Evolutionary conservation across 2,113 vertebrate species (phyloP), one percentile per base, ranked within the genome.

Genomic region (Asarcornis scutulata): DNA sequence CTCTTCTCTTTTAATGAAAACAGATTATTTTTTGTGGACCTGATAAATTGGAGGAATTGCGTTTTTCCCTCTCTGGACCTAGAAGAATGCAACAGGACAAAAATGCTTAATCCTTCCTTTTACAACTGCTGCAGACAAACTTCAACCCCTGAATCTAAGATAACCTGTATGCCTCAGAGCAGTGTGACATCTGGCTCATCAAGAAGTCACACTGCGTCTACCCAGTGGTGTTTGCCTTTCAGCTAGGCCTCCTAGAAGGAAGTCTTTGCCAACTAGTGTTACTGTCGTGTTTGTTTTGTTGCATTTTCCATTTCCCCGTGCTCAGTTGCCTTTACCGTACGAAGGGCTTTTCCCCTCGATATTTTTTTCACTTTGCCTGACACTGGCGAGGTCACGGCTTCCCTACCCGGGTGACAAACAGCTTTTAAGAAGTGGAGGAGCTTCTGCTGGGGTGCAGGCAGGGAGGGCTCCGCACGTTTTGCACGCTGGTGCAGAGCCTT

Each of bases 281-380:
- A 5, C 27, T 4, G 32, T 1, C 27, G 7, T 4, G 3, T 42
- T 48, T 8, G 13, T 7, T 48, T 26, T 53, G 29, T 9, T 14
- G 29, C 8, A 3, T 10, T 26, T 16, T 36, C 25, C 2, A 3
- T 52, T 17, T 84, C 38, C 16, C 40, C 3, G 4, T 5, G 18
- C 22, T n/a, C 31, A 5, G 48, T 40, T 32, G 6, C 0, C 3
- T 2, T 7, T 1, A 7, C 13, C 6, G 2, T 0, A 5, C 1
- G 9, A 34, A 53, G 25, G 21, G 40, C 40, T 84, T 36, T 38
- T 27, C 8, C 18, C 17, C 31, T 44, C 32, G 15, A 0, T 23
- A 6, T 31, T 69, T 40, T 44, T 31, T 21, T 55, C 1, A 1
- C 21, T 31, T 17, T 21, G 21, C 31, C 36, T 22, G 6, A 2